Percentiles rank a stretch among this genome's conserved stretches.
Conservation (phyloP, 2,888 invertebrate species). For the Euplagia quadripunctaria region DNA sequence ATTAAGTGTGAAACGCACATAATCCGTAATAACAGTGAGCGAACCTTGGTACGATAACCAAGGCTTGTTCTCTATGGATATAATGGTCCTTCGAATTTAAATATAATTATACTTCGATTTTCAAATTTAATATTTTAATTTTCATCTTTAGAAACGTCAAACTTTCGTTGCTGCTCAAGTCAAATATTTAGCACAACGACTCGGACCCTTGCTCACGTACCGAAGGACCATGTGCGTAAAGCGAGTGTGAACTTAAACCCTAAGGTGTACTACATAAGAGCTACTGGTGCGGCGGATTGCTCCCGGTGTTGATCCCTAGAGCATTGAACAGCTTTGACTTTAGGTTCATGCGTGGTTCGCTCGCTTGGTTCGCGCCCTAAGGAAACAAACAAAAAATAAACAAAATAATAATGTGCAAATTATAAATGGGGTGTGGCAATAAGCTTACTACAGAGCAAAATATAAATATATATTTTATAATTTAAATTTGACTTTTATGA, state of each 20-base stretch:
- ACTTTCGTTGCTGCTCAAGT: not conserved
- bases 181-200: not conserved
- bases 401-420: constrained; percentile 71
- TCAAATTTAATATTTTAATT: not conserved
- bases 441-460: constrained; percentile 38
- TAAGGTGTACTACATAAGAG: constrained; percentile 58
- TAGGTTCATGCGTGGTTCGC: constrained; percentile 92
- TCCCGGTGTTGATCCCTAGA: constrained; percentile 92
- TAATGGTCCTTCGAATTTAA: not conserved
- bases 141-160: not conserved
- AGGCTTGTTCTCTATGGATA: constrained; percentile 14
- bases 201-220: constrained; percentile 20
- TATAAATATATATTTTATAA: constrained; percentile 13
- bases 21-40: constrained; percentile 66
- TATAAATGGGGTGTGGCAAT: constrained; percentile 54
- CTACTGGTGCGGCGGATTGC: constrained; percentile 82
- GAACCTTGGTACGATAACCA: constrained; percentile 37
- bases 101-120: not conserved
- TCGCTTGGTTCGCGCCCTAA: constrained; percentile 90
- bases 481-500: not conserved
- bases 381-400: constrained; percentile 81
- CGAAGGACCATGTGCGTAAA: constrained; percentile 49
- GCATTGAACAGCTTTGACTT: constrained; percentile 95
- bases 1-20: constrained; percentile 69
- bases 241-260: constrained; percentile 52